Percentiles rank a stretch among this genome's conserved stretches.
phyloP scores from a whole-genome alignment of 2,888 invertebrate genomes.

The Gastracanthus pulcherrimus region DNA sequence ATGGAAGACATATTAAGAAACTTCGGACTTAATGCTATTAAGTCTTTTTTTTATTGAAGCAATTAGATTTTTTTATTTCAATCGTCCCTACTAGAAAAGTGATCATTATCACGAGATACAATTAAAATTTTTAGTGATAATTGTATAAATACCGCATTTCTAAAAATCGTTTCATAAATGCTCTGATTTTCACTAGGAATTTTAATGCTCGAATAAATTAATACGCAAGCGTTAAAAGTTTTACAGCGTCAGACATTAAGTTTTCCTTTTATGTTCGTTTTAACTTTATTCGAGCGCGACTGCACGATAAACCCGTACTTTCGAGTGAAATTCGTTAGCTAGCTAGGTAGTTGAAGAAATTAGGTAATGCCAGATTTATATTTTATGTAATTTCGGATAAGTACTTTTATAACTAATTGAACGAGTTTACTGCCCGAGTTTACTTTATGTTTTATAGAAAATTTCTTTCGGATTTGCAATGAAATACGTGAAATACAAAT shows the following conservation, averaged over 20 bases:
- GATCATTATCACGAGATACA: too few relatives aligned
- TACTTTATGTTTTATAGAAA: background rate
- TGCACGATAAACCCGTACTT: constrained; percentile 22
- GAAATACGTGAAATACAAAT: too few relatives aligned
- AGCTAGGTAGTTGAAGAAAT: too few relatives aligned
- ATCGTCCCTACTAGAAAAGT: too few relatives aligned
- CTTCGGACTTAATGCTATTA: too few relatives aligned
- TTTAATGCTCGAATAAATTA: background rate
- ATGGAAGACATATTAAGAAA: background rate
- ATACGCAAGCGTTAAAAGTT: background rate
- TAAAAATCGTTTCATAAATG: too few relatives aligned
- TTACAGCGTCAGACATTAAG: background rate
- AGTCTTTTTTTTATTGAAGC: too few relatives aligned
- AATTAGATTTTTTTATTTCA: background rate
- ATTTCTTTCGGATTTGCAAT: too few relatives aligned
- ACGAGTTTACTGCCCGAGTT: background rate
- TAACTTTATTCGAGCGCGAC: background rate
- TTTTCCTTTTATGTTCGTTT: background rate
- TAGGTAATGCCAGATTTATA: background rate
- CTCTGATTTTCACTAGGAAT: background rate
- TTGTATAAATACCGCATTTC: too few relatives aligned
- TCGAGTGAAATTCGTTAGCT: constrained; percentile 7
- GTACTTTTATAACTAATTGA: constrained; percentile 6
- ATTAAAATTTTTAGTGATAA: too few relatives aligned
- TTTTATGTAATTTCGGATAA: background rate